Evolutionary conservation across 2,113 vertebrate genomes (phyloP).

Genomic region (Tetrao urogallus): DNA sequence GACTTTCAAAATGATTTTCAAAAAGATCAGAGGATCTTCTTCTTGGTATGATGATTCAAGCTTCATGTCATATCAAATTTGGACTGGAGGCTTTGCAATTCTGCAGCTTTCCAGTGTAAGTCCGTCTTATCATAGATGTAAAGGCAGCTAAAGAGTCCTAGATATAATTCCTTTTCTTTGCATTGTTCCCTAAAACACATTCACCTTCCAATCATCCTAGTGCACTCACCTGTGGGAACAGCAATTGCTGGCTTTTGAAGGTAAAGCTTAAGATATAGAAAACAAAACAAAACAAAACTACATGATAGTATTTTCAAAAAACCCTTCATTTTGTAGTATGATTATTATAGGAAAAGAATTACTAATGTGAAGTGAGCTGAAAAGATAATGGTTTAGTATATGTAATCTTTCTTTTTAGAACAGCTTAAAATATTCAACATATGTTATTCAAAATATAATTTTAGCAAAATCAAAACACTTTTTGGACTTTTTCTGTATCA

Average conservation of each 20-base stretch:
- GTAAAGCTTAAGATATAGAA: not conserved
- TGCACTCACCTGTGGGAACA: not conserved
- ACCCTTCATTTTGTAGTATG: not conserved
- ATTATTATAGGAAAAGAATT: not conserved
- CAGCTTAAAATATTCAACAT: not conserved
- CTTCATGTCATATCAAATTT: not conserved
- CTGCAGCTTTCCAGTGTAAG: not conserved
- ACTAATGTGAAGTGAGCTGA: not conserved
- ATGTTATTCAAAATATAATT: not conserved
- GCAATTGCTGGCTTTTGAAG: not conserved
- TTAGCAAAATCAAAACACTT: not conserved
- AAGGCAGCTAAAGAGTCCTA: not conserved
- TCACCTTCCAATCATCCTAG: not conserved
- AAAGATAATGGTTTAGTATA: not conserved
- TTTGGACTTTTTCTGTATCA: not conserved
- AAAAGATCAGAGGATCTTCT: not conserved
- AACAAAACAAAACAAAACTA: not conserved
- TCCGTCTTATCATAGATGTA: not conserved
- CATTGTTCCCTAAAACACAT: rapidly evolving
- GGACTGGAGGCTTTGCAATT: not conserved
- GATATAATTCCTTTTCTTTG: not conserved
- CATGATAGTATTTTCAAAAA: not conserved
- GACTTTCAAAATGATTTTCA: no score
- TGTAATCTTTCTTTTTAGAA: not conserved
- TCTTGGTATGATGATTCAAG: not conserved